A percentile compares a stretch with the other conserved stretches of the same genome.
These are phyloP conservation scores for Battus philenor DNA, from an alignment of 1,140 invertebrate genomes.

Conservation along the genomic window DNA sequence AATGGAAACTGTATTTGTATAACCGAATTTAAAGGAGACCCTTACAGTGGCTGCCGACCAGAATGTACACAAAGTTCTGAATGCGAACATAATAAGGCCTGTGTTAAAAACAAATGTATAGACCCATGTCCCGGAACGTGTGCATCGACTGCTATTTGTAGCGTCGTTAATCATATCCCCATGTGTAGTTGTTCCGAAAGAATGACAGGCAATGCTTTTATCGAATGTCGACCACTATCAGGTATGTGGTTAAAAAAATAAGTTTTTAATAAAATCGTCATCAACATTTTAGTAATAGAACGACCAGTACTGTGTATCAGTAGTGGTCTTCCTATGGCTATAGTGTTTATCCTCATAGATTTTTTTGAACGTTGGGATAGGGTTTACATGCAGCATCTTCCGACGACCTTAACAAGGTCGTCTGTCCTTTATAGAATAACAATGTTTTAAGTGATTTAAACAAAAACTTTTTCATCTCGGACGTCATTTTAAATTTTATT, in stretches of 20 bases:
- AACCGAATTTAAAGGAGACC: slow-evolving; percentile 85
- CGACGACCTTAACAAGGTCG: too few species aligned
- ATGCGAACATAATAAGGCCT: slow-evolving; percentile 83
- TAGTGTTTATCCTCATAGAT: too few species aligned
- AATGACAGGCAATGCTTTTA: slow-evolving; percentile 83
- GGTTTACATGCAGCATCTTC: too few species aligned
- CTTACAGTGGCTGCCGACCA: slow-evolving; percentile 80
- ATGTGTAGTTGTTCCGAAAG: slow-evolving; percentile 83
- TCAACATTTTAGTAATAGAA: too few species aligned
- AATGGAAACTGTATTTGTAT: slow-evolving; percentile 87
- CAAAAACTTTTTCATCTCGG: too few species aligned
- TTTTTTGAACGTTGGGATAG: too few species aligned
- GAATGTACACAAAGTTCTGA: slow-evolving; percentile 85
- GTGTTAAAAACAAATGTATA: slow-evolving; percentile 82
- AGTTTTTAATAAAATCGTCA: neutral
- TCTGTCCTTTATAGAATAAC: too few species aligned
- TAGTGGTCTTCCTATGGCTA: too few species aligned
- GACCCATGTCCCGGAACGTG: slow-evolving; percentile 85
- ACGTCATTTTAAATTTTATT: too few species aligned
- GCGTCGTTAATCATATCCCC: slow-evolving; percentile 84
- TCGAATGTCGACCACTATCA: slow-evolving; percentile 78
- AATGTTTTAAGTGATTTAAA: too few species aligned
- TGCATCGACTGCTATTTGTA: slow-evolving; percentile 83
- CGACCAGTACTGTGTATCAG: too few species aligned
- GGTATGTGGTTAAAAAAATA: slow-evolving; percentile 54